phyloP scores from a whole-genome alignment of 1,140 invertebrate species.

The Uloborus diversus region DNA sequence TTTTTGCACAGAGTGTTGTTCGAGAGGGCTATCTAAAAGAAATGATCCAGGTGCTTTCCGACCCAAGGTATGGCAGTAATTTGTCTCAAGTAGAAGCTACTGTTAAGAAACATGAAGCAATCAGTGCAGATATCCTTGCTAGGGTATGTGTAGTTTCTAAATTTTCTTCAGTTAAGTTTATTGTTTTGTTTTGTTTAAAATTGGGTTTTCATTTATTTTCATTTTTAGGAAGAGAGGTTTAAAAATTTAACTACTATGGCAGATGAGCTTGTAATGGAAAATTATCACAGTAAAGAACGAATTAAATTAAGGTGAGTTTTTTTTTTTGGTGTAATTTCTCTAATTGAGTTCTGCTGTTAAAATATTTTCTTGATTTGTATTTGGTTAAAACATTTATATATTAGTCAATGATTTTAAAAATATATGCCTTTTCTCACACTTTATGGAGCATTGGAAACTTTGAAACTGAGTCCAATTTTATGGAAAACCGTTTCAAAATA shows the following conservation, averaged over 20 bases:
- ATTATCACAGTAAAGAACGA: conserved; percentile 88
- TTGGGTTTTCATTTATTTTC: neutral
- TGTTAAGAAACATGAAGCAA: conserved; percentile 98
- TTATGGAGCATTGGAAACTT: too few relatives aligned
- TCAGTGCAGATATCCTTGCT: conserved; percentile 95
- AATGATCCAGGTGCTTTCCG: conserved; percentile 95
- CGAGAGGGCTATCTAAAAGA: conserved; percentile 95
- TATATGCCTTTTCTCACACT: too few relatives aligned
- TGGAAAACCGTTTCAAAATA: too few relatives aligned
- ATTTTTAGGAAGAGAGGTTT: conserved; percentile 86
- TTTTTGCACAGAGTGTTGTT: conserved; percentile 80
- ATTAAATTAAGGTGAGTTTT: conserved; percentile 72
- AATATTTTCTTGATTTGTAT: too few relatives aligned
- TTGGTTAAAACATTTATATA: too few relatives aligned
- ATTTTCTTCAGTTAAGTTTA: too few relatives aligned
- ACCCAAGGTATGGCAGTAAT: conserved; percentile 90
- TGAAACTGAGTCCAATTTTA: too few relatives aligned
- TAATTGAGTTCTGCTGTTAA: too few relatives aligned
- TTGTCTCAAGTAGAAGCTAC: conserved; percentile 94
- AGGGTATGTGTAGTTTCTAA: conserved; percentile 69
- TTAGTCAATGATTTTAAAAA: too few relatives aligned
- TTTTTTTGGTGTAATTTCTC: neutral
- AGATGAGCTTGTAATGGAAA: conserved; percentile 87
- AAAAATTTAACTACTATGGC: conserved; percentile 91
- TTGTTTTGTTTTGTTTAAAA: neutral